phyloP scores from a whole-genome alignment of 2,113 vertebrate genomes.

The Lophotis ruficrista region DNA sequence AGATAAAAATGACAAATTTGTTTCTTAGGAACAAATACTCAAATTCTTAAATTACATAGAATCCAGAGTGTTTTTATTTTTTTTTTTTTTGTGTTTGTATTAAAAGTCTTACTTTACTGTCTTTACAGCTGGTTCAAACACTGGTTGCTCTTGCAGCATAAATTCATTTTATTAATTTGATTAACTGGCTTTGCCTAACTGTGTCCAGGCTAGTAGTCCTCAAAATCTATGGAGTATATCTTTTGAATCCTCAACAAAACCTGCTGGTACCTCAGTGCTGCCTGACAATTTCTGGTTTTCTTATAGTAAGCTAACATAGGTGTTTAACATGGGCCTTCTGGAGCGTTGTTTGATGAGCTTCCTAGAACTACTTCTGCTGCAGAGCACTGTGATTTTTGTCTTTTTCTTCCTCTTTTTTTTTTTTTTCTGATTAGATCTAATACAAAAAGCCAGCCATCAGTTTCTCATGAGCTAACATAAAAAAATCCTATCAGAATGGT shows the following conservation, averaged over 20 bases:
- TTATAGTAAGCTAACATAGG: rapidly evolving
- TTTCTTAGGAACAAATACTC: background rate
- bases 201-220: background rate
- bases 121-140: background rate
- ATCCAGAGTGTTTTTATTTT: background rate
- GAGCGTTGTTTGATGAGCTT: background rate
- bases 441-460: background rate
- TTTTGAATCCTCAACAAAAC: background rate
- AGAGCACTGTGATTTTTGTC: background rate
- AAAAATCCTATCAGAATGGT: background rate
- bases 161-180: background rate
- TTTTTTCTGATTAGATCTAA: background rate
- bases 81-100: background rate
- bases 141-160: background rate
- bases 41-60: background rate
- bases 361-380: background rate
- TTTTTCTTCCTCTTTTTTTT: background rate
- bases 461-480: background rate
- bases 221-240: background rate
- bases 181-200: background rate
- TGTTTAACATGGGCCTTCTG: background rate
- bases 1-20: background rate
- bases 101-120: background rate
- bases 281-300: background rate
- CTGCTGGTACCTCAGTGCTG: background rate